Conservation (phyloP, 2,113 vertebrate genomes). For the Cricetomys ansorgei region DNA sequence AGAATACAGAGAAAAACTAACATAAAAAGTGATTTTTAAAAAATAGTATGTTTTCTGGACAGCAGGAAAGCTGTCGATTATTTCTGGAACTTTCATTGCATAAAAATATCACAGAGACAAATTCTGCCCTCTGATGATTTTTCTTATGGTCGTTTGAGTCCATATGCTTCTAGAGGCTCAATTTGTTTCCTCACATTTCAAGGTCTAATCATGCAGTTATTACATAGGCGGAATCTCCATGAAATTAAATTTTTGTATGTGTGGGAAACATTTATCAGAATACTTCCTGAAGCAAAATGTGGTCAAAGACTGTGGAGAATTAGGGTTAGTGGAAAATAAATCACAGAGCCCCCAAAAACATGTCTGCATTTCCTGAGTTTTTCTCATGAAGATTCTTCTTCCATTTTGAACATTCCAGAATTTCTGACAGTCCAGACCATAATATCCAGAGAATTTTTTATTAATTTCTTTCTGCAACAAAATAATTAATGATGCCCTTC, state of each 20-base stretch:
- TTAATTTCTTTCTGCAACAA: slow-evolving; percentile 65
- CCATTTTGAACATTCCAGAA: slow-evolving; percentile 76
- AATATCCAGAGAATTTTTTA: slow-evolving; percentile 79
- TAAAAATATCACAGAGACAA: slow-evolving; percentile 76
- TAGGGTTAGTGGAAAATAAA: slow-evolving; percentile 81
- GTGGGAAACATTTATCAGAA: slow-evolving; percentile 60
- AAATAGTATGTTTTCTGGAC: slow-evolving; percentile 66
- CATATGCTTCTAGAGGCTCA: slow-evolving; percentile 78
- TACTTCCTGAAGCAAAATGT: slow-evolving; percentile 74
- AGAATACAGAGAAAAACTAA: slow-evolving; percentile 48
- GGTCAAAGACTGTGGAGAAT: slow-evolving; percentile 72
- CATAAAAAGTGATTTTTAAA: background rate
- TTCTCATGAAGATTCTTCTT: slow-evolving; percentile 65
- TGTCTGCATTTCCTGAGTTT: slow-evolving; percentile 77
- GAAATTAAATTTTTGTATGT: slow-evolving; percentile 77
- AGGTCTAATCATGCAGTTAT: slow-evolving; percentile 70
- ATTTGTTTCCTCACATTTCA: slow-evolving; percentile 63
- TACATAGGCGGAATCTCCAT: slow-evolving; percentile 72
- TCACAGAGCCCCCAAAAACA: slow-evolving; percentile 77
- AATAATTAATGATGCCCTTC: slow-evolving; percentile 50
- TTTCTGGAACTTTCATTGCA: slow-evolving; percentile 76
- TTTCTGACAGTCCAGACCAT: slow-evolving; percentile 77
- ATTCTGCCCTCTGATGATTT: slow-evolving; percentile 78
- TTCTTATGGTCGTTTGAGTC: slow-evolving; percentile 71
- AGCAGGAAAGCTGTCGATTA: slow-evolving; percentile 68